Evolutionary conservation across 2,113 vertebrate species (phyloP).

Genomic region (Silurus glanis): DNA sequence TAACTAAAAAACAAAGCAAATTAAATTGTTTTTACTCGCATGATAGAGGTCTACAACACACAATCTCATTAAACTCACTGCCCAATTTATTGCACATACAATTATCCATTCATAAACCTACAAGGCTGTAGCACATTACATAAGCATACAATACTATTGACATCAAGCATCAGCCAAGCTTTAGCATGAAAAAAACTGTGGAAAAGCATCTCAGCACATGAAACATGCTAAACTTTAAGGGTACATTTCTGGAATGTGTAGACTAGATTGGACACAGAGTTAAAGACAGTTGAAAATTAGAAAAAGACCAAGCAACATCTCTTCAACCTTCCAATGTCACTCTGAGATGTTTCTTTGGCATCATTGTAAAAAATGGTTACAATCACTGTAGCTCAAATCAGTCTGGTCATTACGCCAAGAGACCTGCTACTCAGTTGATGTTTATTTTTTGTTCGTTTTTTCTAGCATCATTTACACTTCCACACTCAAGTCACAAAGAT

Average conservation of each 20-base stretch:
- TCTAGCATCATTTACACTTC: too few relatives aligned
- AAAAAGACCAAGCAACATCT: background rate
- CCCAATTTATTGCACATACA: too few relatives aligned
- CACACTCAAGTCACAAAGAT: background rate
- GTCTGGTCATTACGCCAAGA: background rate
- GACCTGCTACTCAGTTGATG: background rate
- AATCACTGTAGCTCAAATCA: background rate
- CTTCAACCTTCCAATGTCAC: background rate
- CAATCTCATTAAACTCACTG: too few relatives aligned
- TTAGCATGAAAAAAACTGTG: background rate
- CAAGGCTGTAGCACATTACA: background rate
- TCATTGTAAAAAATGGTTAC: background rate
- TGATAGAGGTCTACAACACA: too few relatives aligned
- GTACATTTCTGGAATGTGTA: background rate
- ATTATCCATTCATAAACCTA: too few relatives aligned
- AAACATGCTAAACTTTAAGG: background rate
- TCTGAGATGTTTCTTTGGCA: background rate
- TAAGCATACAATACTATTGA: background rate
- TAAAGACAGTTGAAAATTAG: background rate
- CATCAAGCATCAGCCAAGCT: background rate
- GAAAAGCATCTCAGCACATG: background rate
- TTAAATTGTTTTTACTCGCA: too few relatives aligned
- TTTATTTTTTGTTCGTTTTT: background rate
- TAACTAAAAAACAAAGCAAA: too few relatives aligned
- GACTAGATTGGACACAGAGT: background rate